Evolutionary conservation across 2,888 invertebrate genomes (phyloP), one percentile per base, ranked within the genome.

Genomic region (Prosopocoilus inquinatus): DNA sequence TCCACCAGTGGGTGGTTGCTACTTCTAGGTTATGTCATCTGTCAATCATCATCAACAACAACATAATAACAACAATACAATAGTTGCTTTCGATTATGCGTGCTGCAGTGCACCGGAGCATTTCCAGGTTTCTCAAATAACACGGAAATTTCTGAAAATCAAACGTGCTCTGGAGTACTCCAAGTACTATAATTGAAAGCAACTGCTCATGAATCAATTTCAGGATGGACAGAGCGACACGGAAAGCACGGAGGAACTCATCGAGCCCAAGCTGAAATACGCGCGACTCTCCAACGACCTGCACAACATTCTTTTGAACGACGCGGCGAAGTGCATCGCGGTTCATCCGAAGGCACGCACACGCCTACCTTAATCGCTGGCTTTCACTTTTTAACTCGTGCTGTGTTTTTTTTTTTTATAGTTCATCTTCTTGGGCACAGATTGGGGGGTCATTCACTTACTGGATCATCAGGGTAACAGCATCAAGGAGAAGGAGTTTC

Each of bases 381-480:
- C 46, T 12, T 16, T 44, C 43, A 34, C 33, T 46, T 13, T 46
- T 45, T 47, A 52, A 20, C 41, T 47, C 39, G 51, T 54, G 52
- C 12, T 47, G 15, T 13, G 50, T 64, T 71, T 75, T 47, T 66
- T n/a, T n/a, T n/a, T n/a, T n/a, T n/a, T n/a, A n/a, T n/a, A 91
- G 89, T 96, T 96, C 77, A 83, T 96, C 49, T 94, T 94, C 67
- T 79, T 97, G 59, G 97, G 96, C 20, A 94, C 95, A 9, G 90
- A 92, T 72, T 92, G 91, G 88, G 97, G 97, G 2, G 84, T 86
- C 60, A 88, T 97, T 53, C 90, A 95, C 72, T 80, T 97, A 54
- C 76, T 97, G 53, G 96, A 97, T 75, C 96, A 96, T 76, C 89
- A 92, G 71, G 97, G 96, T 0, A 94, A 96, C 75, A 85, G 85